phyloP scores from a whole-genome alignment of 1,140 invertebrate species.

The Phymorhynchus buccinoides region DNA sequence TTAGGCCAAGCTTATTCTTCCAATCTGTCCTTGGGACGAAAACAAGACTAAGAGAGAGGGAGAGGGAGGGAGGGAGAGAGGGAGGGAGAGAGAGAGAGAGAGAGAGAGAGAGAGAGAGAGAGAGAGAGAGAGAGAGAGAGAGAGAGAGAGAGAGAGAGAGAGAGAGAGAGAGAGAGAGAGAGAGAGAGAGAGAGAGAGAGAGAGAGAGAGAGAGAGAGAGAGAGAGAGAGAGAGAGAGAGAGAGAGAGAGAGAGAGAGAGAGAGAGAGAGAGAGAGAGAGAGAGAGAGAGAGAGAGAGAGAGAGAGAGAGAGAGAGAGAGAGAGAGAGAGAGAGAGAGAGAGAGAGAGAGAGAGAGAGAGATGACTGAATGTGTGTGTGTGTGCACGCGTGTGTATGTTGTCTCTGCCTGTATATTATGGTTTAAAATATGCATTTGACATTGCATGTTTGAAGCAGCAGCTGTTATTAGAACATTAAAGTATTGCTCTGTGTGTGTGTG shows the following conservation, averaged over 20 bases:
- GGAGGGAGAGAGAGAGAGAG: constrained; percentile 29
- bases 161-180: constrained; percentile 6
- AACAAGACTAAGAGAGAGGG: not conserved
- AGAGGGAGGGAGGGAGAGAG: constrained; percentile 8
- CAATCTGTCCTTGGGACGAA: no score
- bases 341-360: no score
- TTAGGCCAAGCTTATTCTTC: no score
- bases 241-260: constrained; percentile 29
- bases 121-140: not conserved
- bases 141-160: not conserved
- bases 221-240: constrained; percentile 6
- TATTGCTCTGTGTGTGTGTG: not conserved
- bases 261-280: not conserved
- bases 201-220: not conserved
- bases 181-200: constrained; percentile 15
- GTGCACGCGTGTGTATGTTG: no score
- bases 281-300: no score
- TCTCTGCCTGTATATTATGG: no score
- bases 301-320: no score
- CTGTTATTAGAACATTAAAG: no score
- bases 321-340: no score
- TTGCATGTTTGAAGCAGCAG: no score
- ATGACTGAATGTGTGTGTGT: no score
- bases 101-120: not conserved
- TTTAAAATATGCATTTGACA: no score